These are phyloP conservation scores for Alosa sapidissima DNA, from an alignment of 2,797 vertebrate species.

Conservation along the genomic window DNA sequence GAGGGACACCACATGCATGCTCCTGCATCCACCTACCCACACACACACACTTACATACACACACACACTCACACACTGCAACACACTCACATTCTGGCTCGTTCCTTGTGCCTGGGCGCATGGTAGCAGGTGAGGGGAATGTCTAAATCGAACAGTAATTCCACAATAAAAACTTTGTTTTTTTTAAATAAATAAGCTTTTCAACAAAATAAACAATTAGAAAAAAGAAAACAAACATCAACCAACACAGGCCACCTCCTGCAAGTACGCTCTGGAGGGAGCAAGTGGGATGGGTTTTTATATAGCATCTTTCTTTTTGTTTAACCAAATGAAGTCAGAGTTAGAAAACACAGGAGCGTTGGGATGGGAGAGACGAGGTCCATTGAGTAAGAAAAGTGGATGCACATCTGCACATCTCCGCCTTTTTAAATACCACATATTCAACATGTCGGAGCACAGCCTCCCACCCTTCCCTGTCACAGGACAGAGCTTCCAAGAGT, in stretches of 20 bases:
- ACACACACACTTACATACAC: conserved; percentile 50
- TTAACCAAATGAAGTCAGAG: background rate
- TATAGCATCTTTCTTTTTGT: conserved; percentile 49
- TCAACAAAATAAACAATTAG: conserved; percentile 64
- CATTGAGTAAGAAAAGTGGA: conserved; percentile 55
- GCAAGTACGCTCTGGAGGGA: conserved; percentile 61
- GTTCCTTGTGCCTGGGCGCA: conserved; percentile 41
- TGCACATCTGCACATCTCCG: conserved; percentile 71
- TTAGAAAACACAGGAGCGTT: conserved; percentile 34
- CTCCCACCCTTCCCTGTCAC: conserved; percentile 61
- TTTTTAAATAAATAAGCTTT: conserved; percentile 77
- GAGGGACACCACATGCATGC: conserved; percentile 59
- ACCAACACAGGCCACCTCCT: conserved; percentile 66
- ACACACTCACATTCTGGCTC: conserved; percentile 45
- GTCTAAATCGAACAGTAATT: conserved; percentile 65
- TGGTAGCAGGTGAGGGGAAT: conserved; percentile 53
- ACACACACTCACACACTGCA: conserved; percentile 48
- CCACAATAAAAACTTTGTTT: conserved; percentile 50
- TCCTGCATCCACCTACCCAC: conserved; percentile 40
- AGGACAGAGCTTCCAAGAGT: conserved; percentile 47
- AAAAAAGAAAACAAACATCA: conserved; percentile 60
- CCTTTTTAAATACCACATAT: conserved; percentile 60
- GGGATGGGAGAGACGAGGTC: conserved; percentile 49
- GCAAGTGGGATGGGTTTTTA: conserved; percentile 57
- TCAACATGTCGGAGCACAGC: conserved; percentile 41